Evolutionary conservation across 92 coral and sea anemone species (phyloP).

Genomic region (Plumapathes pennacea): DNA sequence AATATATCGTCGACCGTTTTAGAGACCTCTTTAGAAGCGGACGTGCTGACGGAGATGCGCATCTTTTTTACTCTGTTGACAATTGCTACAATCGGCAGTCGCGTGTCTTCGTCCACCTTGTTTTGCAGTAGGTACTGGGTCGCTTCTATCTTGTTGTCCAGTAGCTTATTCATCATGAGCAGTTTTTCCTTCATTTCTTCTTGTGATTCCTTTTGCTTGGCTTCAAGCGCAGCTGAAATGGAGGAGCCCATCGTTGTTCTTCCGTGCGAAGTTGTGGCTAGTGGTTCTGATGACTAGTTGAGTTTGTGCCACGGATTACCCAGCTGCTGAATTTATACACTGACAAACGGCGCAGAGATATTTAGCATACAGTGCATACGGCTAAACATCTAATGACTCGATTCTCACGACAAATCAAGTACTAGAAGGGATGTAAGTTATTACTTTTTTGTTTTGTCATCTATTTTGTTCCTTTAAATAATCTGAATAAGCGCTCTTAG

Average conservation of each 20-base stretch:
- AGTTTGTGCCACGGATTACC: too few relatives aligned
- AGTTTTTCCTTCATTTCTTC: not conserved
- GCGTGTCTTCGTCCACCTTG: not conserved
- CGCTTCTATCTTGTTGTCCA: not conserved
- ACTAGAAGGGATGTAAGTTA: too few relatives aligned
- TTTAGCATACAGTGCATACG: too few relatives aligned
- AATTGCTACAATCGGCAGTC: not conserved
- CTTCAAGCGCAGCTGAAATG: not conserved
- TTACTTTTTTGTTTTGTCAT: too few relatives aligned
- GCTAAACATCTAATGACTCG: too few relatives aligned
- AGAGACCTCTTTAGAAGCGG: not conserved
- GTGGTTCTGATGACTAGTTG: too few relatives aligned
- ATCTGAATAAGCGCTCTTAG: too few relatives aligned
- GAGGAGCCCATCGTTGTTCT: not conserved
- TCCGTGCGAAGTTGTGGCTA: not conserved
- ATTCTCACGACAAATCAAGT: too few relatives aligned
- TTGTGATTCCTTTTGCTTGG: not conserved
- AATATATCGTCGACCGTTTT: constrained; percentile 8
- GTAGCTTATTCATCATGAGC: not conserved
- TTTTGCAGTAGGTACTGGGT: not conserved
- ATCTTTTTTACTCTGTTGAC: not conserved
- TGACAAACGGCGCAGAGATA: too few relatives aligned
- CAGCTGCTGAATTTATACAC: too few relatives aligned
- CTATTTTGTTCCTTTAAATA: too few relatives aligned
- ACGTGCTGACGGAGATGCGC: not conserved